A percentile compares a stretch with the other conserved stretches of the same genome.
phyloP scores from a whole-genome alignment of 2,888 invertebrate species.

The Acleris laterana region DNA sequence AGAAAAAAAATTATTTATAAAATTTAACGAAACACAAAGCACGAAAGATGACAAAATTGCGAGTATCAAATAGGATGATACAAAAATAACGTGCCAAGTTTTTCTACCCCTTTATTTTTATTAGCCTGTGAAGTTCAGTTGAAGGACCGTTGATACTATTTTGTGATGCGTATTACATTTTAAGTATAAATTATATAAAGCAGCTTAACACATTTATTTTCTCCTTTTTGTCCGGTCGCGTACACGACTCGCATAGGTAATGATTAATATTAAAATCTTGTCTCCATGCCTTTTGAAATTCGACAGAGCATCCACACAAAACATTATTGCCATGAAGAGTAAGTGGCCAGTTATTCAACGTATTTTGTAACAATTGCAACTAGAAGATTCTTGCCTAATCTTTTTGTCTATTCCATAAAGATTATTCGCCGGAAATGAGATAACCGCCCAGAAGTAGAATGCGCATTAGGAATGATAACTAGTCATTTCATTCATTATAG shows the following conservation, averaged over 20 bases:
- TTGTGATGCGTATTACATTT: too few relatives aligned
- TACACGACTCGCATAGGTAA: conserved; percentile 1
- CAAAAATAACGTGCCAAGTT: too few relatives aligned
- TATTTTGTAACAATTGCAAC: conserved; percentile 32
- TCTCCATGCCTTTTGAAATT: conserved; percentile 15
- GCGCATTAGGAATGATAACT: conserved; percentile 13
- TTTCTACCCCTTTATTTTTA: too few relatives aligned
- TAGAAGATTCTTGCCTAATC: conserved; percentile 16
- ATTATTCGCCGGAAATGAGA: conserved; percentile 16
- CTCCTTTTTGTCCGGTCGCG: too few relatives aligned
- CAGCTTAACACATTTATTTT: too few relatives aligned
- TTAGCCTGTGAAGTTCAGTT: too few relatives aligned
- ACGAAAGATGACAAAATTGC: too few relatives aligned
- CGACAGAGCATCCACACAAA: conserved; percentile 4
- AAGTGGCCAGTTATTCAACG: conserved; percentile 25
- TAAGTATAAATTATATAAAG: too few relatives aligned
- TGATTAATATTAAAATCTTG: conserved; percentile 3
- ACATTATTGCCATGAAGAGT: conserved; percentile 8
- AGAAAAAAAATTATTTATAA: too few relatives aligned
- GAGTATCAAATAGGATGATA: too few relatives aligned
- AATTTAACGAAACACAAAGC: too few relatives aligned
- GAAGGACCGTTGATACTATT: too few relatives aligned
- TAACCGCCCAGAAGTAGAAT: conserved; percentile 11
- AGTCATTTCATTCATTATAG: neutral
- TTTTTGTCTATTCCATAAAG: conserved; percentile 20